A percentile compares a stretch with the other conserved stretches of the same genome.
Conservation (phyloP, 1,140 invertebrate species). For the Drosophila sechellia region DNA sequence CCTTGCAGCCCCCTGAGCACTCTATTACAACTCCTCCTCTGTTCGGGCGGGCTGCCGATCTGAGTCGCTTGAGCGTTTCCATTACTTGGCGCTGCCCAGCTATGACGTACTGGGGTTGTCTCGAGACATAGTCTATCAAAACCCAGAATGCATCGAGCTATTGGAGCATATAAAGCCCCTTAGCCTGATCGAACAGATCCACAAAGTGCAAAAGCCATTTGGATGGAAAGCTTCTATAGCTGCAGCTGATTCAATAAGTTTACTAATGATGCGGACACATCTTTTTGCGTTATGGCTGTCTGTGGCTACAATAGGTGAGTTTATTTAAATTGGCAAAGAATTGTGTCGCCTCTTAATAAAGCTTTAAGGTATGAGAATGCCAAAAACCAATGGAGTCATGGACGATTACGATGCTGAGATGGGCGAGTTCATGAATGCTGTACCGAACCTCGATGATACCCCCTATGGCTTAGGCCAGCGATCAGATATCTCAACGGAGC, state of each 20-base stretch:
- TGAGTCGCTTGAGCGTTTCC: constrained; percentile 11
- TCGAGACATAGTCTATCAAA: constrained; percentile 6
- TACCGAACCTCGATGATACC: constrained; percentile 40
- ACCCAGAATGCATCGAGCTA: constrained; percentile 12
- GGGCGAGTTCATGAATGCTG: constrained; percentile 54
- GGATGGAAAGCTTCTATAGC: constrained; percentile 19
- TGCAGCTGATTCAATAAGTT: constrained; percentile 44
- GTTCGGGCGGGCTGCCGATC: neutral
- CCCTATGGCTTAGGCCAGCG: constrained; percentile 34
- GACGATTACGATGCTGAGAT: constrained; percentile 57
- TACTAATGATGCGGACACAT: constrained; percentile 34
- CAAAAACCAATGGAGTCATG: constrained; percentile 6
- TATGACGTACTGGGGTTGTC: constrained; percentile 12
- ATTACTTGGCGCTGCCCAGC: constrained; percentile 10
- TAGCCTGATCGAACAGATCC: constrained; percentile 11
- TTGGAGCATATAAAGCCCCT: constrained; percentile 45
- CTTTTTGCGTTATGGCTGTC: constrained; percentile 36
- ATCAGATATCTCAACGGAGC: constrained; percentile 39
- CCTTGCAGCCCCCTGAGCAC: too few relatives aligned
- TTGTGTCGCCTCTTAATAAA: neutral
- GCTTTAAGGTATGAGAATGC: constrained; percentile 29
- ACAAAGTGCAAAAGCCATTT: constrained; percentile 56
- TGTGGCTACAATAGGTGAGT: constrained; percentile 35
- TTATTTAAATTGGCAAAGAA: neutral
- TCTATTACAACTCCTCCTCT: neutral